phyloP scores from a whole-genome alignment of 1,140 invertebrate genomes.

The Leptinotarsa texana region DNA sequence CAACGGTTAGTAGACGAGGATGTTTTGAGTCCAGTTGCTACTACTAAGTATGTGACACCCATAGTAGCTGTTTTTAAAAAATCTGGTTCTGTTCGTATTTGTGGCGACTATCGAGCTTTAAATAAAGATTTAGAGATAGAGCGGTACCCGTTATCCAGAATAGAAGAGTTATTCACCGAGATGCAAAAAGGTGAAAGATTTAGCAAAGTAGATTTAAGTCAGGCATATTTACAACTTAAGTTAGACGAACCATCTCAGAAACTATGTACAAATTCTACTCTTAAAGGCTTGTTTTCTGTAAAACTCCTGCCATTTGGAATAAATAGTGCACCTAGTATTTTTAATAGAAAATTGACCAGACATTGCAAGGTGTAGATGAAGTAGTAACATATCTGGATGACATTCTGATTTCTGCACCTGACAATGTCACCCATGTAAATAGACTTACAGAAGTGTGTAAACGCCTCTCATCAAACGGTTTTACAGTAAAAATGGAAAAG shows the following conservation, averaged over 20 bases:
- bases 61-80: neutral
- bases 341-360: conserved; percentile 10
- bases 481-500: neutral
- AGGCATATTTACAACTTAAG: neutral
- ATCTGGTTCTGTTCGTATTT: neutral
- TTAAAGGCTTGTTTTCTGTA: neutral
- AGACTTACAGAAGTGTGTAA: neutral
- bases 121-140: neutral
- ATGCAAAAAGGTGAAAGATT: neutral
- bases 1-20: conserved; percentile 31
- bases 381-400: neutral
- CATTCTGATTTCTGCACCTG: neutral
- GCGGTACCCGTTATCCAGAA: neutral
- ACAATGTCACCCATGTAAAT: neutral
- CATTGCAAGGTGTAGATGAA: conserved; percentile 32
- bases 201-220: neutral
- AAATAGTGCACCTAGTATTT: neutral
- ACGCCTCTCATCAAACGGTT: neutral
- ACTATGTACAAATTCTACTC: neutral
- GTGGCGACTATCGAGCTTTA: neutral
- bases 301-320: neutral
- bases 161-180: neutral
- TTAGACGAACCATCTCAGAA: neutral
- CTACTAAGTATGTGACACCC: conserved; percentile 18
- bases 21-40: conserved; percentile 15